These are phyloP conservation scores for Eubasilissa regina DNA, from an alignment of 1,140 invertebrate genomes.

Conservation along the genomic window DNA sequence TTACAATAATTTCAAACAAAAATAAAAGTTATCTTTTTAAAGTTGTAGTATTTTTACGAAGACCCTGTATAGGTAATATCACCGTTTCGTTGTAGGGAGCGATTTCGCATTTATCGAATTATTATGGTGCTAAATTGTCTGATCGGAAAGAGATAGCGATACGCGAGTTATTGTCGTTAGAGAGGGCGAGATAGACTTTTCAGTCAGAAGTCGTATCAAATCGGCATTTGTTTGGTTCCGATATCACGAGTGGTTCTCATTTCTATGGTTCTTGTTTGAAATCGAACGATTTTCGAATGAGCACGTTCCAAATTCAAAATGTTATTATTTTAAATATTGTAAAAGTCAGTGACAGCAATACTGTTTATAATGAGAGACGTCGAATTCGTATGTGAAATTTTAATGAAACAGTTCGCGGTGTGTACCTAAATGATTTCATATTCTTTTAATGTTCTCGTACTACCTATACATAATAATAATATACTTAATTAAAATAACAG, in stretches of 20 bases:
- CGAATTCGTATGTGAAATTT: no score
- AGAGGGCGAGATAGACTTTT: neutral
- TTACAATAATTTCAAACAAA: no score
- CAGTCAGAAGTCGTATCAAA: constrained; percentile 30
- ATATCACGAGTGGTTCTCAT: constrained; percentile 24
- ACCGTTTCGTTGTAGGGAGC: constrained; percentile 17
- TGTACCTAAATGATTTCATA: no score
- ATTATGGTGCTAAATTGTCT: constrained; percentile 34
- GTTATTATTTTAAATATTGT: neutral
- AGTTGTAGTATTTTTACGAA: no score
- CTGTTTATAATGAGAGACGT: no score
- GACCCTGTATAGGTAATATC: neutral
- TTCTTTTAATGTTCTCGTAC: no score
- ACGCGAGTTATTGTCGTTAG: neutral
- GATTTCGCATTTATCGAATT: constrained; percentile 37
- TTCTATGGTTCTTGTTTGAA: constrained; percentile 31
- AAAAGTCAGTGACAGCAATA: no score
- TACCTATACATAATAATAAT: no score
- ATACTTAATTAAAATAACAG: no score
- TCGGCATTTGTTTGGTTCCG: constrained; percentile 32
- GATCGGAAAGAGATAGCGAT: constrained; percentile 22
- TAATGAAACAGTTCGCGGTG: no score
- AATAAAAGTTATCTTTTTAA: no score
- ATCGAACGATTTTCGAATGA: constrained; percentile 35
- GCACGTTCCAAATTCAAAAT: constrained; percentile 20